Conservation (phyloP, 2,797 vertebrate species). For the Halcyon chelicuti region DNA sequence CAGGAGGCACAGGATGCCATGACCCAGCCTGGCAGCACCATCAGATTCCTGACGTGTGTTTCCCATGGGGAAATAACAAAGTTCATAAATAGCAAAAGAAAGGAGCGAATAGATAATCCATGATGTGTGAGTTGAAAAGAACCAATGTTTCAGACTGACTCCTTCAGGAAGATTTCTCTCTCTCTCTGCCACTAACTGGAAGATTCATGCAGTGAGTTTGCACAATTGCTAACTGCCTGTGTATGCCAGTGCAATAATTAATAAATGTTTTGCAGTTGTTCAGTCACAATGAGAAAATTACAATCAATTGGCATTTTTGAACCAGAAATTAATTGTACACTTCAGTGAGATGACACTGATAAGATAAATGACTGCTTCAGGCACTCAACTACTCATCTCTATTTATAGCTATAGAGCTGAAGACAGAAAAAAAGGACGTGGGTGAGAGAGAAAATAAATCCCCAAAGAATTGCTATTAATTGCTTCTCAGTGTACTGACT, state of each 20-base stretch:
- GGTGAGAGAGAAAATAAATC: background rate
- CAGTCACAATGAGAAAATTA: background rate
- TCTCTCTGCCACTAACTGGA: background rate
- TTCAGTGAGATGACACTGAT: slow-evolving; percentile 11
- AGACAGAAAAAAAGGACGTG: background rate
- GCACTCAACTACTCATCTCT: background rate
- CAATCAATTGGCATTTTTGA: slow-evolving; percentile 1
- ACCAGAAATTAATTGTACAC: slow-evolving; percentile 8
- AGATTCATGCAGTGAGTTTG: background rate
- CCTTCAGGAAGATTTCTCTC: background rate
- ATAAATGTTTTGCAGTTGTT: background rate
- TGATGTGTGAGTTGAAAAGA: background rate
- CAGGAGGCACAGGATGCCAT: background rate
- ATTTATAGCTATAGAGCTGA: slow-evolving; percentile 3
- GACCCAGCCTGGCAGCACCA: background rate
- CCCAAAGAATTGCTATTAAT: background rate
- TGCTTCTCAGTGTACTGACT: background rate
- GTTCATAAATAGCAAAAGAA: background rate
- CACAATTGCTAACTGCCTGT: background rate
- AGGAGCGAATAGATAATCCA: background rate
- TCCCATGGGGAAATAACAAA: background rate
- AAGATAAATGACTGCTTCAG: slow-evolving; percentile 11
- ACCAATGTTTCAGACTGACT: background rate
- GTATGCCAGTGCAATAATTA: background rate
- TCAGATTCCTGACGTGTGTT: background rate